A percentile compares a stretch with the other conserved stretches of the same genome.
These are phyloP conservation scores for Sclerurus mexicanus DNA, from an alignment of 2,113 vertebrate genomes.

Conservation along the genomic window DNA sequence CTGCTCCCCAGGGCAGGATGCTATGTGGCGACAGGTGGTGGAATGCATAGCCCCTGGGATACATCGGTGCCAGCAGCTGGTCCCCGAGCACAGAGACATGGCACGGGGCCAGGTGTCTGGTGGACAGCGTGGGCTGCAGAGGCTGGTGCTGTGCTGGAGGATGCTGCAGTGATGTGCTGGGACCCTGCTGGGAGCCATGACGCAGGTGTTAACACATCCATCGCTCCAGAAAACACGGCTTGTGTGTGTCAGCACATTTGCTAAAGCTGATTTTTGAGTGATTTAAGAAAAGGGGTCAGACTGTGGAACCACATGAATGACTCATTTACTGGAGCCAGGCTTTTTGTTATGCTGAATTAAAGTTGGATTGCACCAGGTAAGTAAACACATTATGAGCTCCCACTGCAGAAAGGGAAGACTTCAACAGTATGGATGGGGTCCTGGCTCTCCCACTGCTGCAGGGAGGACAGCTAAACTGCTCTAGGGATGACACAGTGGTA, in stretches of 20 bases:
- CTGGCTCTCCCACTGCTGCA: background rate
- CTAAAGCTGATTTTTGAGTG: background rate
- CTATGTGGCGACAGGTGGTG: fast-evolving
- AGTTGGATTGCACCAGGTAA: background rate
- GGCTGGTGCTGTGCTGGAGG: background rate
- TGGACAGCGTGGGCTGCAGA: background rate
- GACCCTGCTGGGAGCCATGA: background rate
- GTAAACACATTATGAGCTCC: background rate
- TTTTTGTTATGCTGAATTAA: background rate
- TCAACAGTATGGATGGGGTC: background rate
- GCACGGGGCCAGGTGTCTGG: background rate
- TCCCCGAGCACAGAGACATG: background rate
- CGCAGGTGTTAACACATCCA: fast-evolving
- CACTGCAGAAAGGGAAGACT: background rate
- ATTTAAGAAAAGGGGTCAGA: background rate
- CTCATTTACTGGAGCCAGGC: background rate
- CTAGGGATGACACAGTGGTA: background rate
- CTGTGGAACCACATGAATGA: background rate
- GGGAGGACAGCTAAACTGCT: background rate
- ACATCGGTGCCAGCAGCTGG: background rate
- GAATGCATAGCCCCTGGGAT: background rate
- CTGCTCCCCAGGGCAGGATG: background rate
- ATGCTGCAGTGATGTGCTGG: background rate
- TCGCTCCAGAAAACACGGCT: background rate
- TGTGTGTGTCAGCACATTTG: background rate